Conservation (phyloP, 2,797 vertebrate genomes). For the Cyclopterus lumpus region DNA sequence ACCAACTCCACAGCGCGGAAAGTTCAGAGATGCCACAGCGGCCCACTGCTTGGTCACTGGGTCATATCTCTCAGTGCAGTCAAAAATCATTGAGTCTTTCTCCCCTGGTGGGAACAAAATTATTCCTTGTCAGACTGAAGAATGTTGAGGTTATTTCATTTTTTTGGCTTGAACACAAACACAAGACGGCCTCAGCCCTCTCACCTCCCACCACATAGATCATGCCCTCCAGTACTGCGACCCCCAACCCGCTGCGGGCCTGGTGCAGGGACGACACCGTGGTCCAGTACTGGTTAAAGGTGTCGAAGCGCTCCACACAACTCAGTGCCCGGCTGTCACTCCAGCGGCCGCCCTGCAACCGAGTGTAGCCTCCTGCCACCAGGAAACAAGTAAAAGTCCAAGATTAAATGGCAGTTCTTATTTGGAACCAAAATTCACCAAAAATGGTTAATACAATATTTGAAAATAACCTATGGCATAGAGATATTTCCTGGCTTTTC, state of each 20-base stretch:
- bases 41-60: slow-evolving; percentile 98
- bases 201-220: slow-evolving; percentile 98
- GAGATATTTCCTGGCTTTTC: slow-evolving; percentile 97
- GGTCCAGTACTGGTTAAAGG: slow-evolving; percentile 99
- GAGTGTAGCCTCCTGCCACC: slow-evolving; percentile 92
- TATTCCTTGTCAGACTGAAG: background rate
- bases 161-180: background rate
- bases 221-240: slow-evolving; percentile 94
- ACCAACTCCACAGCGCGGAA: slow-evolving; percentile 94
- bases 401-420: background rate
- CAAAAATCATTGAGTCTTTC: slow-evolving; percentile 98
- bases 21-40: slow-evolving; percentile 93
- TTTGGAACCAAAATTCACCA: background rate
- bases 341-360: slow-evolving; percentile 95
- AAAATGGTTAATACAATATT: background rate
- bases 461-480: slow-evolving; percentile 92
- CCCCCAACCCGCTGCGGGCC: slow-evolving; percentile 93
- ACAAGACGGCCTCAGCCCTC: background rate
- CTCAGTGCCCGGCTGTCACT: slow-evolving; percentile 95
- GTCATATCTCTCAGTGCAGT: slow-evolving; percentile 96
- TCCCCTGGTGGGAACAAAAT: slow-evolving; percentile 84
- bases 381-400: background rate
- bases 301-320: slow-evolving; percentile 97
- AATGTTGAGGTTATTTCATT: background rate
- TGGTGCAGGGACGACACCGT: slow-evolving; percentile 97